Base-by-base conservation (phyloP, 2,888 invertebrate species). In the Stenolophus ochropezus region DNA sequence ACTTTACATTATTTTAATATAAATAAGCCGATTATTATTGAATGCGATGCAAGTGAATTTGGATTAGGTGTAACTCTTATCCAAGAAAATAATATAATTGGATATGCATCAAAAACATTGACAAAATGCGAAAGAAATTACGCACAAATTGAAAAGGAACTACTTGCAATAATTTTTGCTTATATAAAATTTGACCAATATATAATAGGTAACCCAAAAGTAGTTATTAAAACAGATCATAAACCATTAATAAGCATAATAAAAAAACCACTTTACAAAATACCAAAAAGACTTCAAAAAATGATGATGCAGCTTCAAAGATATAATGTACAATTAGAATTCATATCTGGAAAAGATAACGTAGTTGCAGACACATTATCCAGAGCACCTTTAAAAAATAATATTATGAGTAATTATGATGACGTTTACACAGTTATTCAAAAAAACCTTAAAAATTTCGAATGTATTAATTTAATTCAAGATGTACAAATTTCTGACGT, bases 101-200 rank as follows among this genome's bases (percentile, higher is more conserved):
- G n/a, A n/a, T n/a, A n/a, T n/a, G n/a, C n/a, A n/a, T n/a, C n/a
- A n/a, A n/a, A n/a, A 82, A 81, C 33, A 18, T 23, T 82, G 69
- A 82, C 82, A 25, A 20, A 18, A 11, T 78, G 82, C 16, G 81
- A 83, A 49, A 16, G 56, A 20, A 82, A 82, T 47, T 83, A 83
- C 11, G 76, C 82, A 0, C 82, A 65, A 21, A 65, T 65, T 58
- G 80, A 83, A 33, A 83, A 84, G 53, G 82, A 83, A 69, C n/a
- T 61, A 82, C 20, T 84, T 18, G 84, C 84, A 0, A 80, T 83
- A 14, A 14, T 84, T 0, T 85, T 80, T 69, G 84, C 23, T 82
- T 85, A 23, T 83, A 82, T 20, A 84, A 83, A 56, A 83, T 82
- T 85, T 80, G 75, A 84, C 23, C 82, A 85, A 23, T 83, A 82